phyloP scores from a whole-genome alignment of 2,888 invertebrate species.

The Drosophila affinis region DNA sequence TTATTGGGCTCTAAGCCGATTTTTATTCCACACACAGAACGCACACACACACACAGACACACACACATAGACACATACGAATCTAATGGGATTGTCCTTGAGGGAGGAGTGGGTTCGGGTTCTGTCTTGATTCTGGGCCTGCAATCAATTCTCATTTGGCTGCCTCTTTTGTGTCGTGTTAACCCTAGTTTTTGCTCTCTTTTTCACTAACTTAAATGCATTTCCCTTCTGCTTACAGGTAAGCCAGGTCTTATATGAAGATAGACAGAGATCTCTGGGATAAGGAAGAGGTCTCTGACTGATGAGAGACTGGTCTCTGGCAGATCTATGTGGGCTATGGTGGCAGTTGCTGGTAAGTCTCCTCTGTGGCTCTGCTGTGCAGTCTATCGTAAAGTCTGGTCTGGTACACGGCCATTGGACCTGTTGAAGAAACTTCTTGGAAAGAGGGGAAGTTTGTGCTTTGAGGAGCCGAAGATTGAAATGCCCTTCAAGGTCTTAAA shows the following conservation, averaged over 20 bases:
- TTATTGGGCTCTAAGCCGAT: constrained; percentile 63
- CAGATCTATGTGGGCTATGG: background rate
- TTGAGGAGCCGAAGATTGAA: background rate
- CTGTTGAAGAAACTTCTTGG: background rate
- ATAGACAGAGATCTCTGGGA: constrained; percentile 17
- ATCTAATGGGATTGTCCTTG: constrained; percentile 46
- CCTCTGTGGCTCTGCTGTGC: constrained; percentile 30
- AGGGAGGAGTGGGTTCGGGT: background rate
- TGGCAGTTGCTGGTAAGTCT: constrained; percentile 33
- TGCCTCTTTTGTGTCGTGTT: constrained; percentile 41
- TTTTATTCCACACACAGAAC: constrained; percentile 35
- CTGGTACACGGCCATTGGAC: constrained; percentile 30
- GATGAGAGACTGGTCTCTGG: background rate
- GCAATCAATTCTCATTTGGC: constrained; percentile 72
- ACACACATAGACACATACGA: background rate
- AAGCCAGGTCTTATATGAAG: constrained; percentile 33
- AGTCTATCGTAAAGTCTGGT: constrained; percentile 50
- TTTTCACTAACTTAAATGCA: constrained; percentile 26
- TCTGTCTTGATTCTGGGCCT: constrained; percentile 42
- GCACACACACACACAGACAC: constrained; percentile 11
- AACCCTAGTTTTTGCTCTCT: background rate
- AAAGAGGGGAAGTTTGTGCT: background rate
- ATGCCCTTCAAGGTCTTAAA: background rate
- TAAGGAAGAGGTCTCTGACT: background rate
- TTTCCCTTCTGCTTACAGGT: constrained; percentile 56